phyloP scores from a whole-genome alignment of 2,113 vertebrate genomes.

The Solea solea region DNA sequence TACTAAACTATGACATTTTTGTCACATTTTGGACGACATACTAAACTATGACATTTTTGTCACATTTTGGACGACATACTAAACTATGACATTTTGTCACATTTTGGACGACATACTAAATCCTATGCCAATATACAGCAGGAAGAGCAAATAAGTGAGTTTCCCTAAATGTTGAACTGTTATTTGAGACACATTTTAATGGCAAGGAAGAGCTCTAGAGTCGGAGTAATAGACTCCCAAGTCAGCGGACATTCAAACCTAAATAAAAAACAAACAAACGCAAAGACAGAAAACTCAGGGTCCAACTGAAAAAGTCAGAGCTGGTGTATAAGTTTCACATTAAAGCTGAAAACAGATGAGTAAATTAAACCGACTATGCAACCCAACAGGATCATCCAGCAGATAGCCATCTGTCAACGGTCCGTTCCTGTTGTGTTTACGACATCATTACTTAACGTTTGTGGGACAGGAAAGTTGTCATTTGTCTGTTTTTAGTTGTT shows the following conservation, averaged over 20 bases:
- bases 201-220: background rate
- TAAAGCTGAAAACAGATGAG: slow-evolving; percentile 13
- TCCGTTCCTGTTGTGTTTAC: background rate
- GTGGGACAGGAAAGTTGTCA: background rate
- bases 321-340: slow-evolving; percentile 24
- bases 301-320: slow-evolving; percentile 40
- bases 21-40: no score
- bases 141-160: background rate
- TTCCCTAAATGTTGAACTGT: slow-evolving; percentile 8
- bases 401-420: slow-evolving; percentile 22
- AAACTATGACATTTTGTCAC: no score
- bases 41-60: no score
- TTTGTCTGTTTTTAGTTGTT: slow-evolving; percentile 13
- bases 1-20: no score
- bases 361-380: slow-evolving; percentile 57
- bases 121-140: no score
- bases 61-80: no score
- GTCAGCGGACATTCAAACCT: background rate
- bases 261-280: background rate
- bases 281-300: slow-evolving; percentile 35
- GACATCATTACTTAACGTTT: background rate
- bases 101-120: no score
- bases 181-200: background rate
- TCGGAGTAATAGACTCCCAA: background rate
- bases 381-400: slow-evolving; percentile 44